A percentile compares a stretch with the other conserved stretches of the same genome.
Evolutionary conservation across 1,140 invertebrate species (phyloP).

Genomic region (Notospermus geniculatus): DNA sequence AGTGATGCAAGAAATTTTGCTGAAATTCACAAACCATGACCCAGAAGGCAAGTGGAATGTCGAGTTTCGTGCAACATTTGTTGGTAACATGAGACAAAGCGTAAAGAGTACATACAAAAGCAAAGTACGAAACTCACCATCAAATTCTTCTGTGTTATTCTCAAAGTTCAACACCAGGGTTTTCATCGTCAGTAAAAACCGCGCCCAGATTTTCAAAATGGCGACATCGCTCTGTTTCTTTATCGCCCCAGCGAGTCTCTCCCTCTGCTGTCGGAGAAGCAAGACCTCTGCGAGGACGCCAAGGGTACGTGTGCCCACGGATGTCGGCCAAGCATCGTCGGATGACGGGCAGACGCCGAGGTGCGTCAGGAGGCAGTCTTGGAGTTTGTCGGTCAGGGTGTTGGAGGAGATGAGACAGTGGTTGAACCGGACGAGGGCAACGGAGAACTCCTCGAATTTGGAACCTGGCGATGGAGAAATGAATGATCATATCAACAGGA

Average conservation of each 20-base stretch:
- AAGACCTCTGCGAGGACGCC: conserved; percentile 74
- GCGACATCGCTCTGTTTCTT: conserved; percentile 66
- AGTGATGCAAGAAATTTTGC: conserved; percentile 1
- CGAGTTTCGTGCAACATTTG: not conserved
- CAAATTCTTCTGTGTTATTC: conserved; percentile 30
- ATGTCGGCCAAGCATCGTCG: conserved; percentile 68
- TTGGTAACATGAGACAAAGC: not conserved
- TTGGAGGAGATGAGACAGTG: conserved; percentile 79
- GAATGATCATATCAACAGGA: too few relatives aligned
- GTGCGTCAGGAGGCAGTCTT: conserved; percentile 72
- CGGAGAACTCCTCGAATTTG: conserved; percentile 36
- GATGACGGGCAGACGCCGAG: conserved; percentile 74
- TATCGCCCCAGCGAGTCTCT: conserved; percentile 29
- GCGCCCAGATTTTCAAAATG: conserved; percentile 86
- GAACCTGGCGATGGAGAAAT: too few relatives aligned
- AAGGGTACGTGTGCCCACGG: conserved; percentile 82
- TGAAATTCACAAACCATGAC: not conserved
- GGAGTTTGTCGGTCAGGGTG: conserved; percentile 65
- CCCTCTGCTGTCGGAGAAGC: conserved; percentile 72
- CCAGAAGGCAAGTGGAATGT: not conserved
- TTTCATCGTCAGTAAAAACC: conserved; percentile 80
- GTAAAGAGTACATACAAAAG: not conserved
- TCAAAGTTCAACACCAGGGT: conserved; percentile 65
- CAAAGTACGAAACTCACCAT: too few relatives aligned
- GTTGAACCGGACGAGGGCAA: conserved; percentile 68